Base-by-base conservation (phyloP, 2,113 vertebrate species). In the Prunella fulvescens region DNA sequence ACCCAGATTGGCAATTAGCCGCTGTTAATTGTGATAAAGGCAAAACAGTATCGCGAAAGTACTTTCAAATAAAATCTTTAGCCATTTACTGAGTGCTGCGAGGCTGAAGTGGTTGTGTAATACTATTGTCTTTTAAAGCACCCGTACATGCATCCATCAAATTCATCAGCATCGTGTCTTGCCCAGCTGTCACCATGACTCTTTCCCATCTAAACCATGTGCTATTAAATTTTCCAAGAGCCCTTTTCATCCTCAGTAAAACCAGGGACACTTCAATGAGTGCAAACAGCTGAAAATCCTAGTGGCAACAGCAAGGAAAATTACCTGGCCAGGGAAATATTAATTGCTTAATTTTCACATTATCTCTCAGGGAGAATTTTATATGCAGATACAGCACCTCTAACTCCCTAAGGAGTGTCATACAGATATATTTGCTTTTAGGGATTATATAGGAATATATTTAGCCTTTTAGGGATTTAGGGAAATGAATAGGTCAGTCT, bases 1-100 rank as follows among this genome's bases (percentile, higher is more conserved):
- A 0, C 6, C 9, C 3, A 0, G 2, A 1, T 14, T 28, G 37
- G 2, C 20, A 44, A 2, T 3, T 0, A 11, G 25, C 58, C 9
- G 0, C 47, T 40, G 5, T 4, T 17, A 6, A 9, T 5, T 2
- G 3, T 4, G 29, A 11, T 20, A 13, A 16, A 17, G 1, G 2
- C 19, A 6, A 35, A 40, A 19, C 0, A 5, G 10, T 0, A 3
- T 3, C 1, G 4, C 7, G 11, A 19, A 17, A 24, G 1, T 18
- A 22, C 16, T 19, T n/a, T 19, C 17, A 31, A 31, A 54, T 22
- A 1, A 35, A n/a, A 26, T 8, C 40, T 23, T 29, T 8, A 33
- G 12, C 1, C 25, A 0, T 1, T 5, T 3, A 11, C 60, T 15
- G 42, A 23, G 22, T 3, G 3, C 20, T 14, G 56, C 6, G 13